Base-by-base conservation (phyloP, 2,888 invertebrate genomes). In the Polyommatus icarus region DNA sequence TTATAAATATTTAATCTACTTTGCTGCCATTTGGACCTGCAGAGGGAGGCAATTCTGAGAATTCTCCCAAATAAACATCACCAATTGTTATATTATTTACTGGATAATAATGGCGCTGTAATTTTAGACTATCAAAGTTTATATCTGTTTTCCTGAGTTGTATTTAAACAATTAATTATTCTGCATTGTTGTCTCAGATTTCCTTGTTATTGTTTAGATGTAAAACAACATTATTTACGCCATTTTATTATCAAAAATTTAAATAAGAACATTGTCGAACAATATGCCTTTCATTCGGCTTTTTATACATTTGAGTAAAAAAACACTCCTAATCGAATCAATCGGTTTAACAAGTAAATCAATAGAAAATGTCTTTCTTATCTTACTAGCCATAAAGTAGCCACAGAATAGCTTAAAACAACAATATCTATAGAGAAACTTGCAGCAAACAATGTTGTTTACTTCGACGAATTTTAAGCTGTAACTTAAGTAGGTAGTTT, bases 401-500 rank as follows among this genome's bases (percentile, higher is more conserved):
- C 77, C 76, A 77, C 77, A 77, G 79, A 77, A 61, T 79, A 78
- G 81, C 80, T 80, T 77, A 57, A 79, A 80, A 75, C 73, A 73
- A 82, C 84, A 86, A 87, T 84, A 85, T 84, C 83, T 85, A 86
- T 86, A 86, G 79, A 83, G 81, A 83, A 83, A 85, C 83, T 83
- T 81, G 81, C 80, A 82, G 82, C 81, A 83, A 84, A 85, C 84
- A 81, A 79, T 81, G 80, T 82, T 81, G 82, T 82, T 82, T 79
- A 77, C 80, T 78, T 81, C 77, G 80, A 80, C 80, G 78, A 78
- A 81, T 82, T 83, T 82, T 77, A 78, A 79, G 77, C 80, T 79
- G 77, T 79, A 77, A 80, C 72, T 40, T 50, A 36, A 77, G 32
- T 77, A 57, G 32, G 20, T 54, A 77, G 71, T 57, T 71, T 36